phyloP scores from a whole-genome alignment of 2,888 invertebrate species.

The Trissolcus japonicus region DNA sequence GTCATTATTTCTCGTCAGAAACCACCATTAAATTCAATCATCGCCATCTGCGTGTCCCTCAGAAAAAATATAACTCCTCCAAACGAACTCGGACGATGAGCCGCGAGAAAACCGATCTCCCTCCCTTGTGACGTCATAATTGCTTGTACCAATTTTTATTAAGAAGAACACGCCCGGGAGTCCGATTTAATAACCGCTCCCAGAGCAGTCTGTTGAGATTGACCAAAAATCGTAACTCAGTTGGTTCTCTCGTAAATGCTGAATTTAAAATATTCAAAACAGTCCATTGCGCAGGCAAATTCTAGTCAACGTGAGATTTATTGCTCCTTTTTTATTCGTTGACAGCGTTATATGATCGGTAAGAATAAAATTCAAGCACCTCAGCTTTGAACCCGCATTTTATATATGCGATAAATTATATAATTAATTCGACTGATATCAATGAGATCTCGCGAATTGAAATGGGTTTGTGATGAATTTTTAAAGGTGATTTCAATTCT shows the following conservation, averaged over 20 bases:
- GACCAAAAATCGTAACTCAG: constrained; percentile 1
- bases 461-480: not conserved
- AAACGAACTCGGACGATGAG: not conserved
- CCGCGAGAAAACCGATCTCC: not conserved
- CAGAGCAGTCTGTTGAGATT: not conserved
- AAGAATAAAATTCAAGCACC: no score
- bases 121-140: not conserved
- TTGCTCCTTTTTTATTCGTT: no score
- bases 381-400: no score
- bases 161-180: not conserved
- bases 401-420: no score
- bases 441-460: no score
- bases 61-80: not conserved
- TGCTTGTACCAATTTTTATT: constrained; percentile 4
- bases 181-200: not conserved
- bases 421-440: no score
- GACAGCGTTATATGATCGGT: no score
- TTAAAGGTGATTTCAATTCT: no score
- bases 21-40: constrained; percentile 17
- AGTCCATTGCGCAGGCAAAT: not conserved
- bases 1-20: constrained; percentile 12
- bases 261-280: constrained; percentile 1
- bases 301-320: no score
- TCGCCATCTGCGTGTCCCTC: not conserved
- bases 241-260: not conserved